These are phyloP conservation scores for Amblyjoppa fuscipennis DNA, from an alignment of 2,888 invertebrate species.

Conservation along the genomic window DNA sequence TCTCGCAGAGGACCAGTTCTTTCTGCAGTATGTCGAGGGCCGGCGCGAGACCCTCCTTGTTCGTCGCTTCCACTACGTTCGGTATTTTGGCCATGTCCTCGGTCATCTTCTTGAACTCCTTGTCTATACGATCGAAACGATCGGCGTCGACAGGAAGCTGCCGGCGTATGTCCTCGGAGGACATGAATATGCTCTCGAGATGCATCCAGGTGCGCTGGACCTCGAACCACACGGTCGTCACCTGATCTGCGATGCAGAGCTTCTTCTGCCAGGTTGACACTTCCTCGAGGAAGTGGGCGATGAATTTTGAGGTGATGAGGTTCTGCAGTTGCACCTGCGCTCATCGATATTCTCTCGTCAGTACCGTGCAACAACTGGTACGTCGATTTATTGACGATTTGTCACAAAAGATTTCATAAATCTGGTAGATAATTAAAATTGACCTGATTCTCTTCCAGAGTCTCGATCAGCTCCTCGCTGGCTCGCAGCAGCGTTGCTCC, in stretches of 20 bases:
- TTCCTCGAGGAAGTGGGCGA: constrained; percentile 97
- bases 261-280: constrained; percentile 98
- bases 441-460: constrained; percentile 98
- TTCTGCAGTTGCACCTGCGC: constrained; percentile 96
- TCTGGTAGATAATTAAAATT: background rate
- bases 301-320: constrained; percentile 98
- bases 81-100: constrained; percentile 92
- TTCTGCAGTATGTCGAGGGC: constrained; percentile 93
- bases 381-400: background rate
- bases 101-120: constrained; percentile 94
- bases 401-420: background rate
- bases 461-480: constrained; percentile 98
- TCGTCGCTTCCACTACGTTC: constrained; percentile 97
- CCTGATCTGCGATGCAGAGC: constrained; percentile 96
- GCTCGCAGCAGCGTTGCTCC: constrained; percentile 94
- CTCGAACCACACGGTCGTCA: constrained; percentile 96
- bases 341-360: constrained; percentile 35
- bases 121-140: constrained; percentile 96
- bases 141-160: constrained; percentile 97
- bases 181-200: constrained; percentile 98
- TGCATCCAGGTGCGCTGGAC: constrained; percentile 99
- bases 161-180: constrained; percentile 97
- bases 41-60: constrained; percentile 92
- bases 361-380: background rate
- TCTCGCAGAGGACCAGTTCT: constrained; percentile 96